Percentiles rank a stretch among this genome's conserved stretches.
These are phyloP conservation scores for Lasioglossum vierecki DNA, from an alignment of 2,888 invertebrate species.

Conservation along the genomic window DNA sequence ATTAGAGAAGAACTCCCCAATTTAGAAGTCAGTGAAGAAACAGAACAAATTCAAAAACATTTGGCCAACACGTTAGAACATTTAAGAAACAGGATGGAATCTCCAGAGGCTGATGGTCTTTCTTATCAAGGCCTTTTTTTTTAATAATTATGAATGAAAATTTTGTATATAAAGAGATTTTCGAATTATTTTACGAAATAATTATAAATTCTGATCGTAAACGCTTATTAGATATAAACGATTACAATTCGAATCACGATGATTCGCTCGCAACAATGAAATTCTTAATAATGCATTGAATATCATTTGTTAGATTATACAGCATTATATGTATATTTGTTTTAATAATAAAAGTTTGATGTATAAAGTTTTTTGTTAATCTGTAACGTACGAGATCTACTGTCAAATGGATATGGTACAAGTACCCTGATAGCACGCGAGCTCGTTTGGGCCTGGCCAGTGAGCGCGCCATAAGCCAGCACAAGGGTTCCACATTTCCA, in stretches of 20 bases:
- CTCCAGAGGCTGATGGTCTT: constrained; percentile 87
- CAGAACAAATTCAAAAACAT: constrained; percentile 98
- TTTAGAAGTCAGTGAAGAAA: constrained; percentile 97
- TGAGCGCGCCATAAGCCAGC: too few species aligned
- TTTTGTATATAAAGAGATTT: constrained; percentile 74
- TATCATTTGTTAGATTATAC: constrained; percentile 36
- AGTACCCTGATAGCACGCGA: too few species aligned
- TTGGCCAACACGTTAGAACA: constrained; percentile 96
- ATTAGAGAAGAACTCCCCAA: constrained; percentile 97
- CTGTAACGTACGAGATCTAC: background rate
- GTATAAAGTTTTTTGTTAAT: background rate
- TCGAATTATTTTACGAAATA: constrained; percentile 28
- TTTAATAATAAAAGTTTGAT: constrained; percentile 63
- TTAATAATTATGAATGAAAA: constrained; percentile 77
- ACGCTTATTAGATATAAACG: constrained; percentile 52
- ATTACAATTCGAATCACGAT: constrained; percentile 14
- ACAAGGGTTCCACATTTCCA: too few species aligned
- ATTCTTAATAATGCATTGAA: constrained; percentile 48
- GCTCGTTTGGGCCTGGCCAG: too few species aligned
- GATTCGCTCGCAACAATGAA: constrained; percentile 33
- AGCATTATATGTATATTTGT: constrained; percentile 59
- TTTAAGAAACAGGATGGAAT: constrained; percentile 89
- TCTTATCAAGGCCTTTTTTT: constrained; percentile 88
- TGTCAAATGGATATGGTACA: background rate
- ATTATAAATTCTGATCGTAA: constrained; percentile 36